These are phyloP conservation scores for Heliconius nattereri DNA, from an alignment of 1,140 invertebrate genomes.

Conservation along the genomic window DNA sequence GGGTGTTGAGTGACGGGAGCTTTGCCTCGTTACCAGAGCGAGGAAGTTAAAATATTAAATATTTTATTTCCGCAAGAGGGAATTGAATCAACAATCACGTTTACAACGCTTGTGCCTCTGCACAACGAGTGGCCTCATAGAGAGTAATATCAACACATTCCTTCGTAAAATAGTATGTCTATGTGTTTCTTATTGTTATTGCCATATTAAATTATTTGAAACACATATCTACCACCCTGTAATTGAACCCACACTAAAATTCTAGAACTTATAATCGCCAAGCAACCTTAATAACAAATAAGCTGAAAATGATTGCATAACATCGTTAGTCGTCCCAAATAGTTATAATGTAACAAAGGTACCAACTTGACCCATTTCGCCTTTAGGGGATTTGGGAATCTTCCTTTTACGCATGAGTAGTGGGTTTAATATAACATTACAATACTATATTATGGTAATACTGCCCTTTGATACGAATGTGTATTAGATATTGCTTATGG, in stretches of 20 bases:
- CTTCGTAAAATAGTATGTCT: too few species aligned
- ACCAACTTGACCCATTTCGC: constrained; percentile 15
- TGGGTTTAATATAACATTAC: constrained; percentile 15
- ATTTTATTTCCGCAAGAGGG: too few species aligned
- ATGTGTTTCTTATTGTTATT: too few species aligned
- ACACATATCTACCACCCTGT: not conserved
- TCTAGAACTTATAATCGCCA: not conserved
- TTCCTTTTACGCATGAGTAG: constrained; percentile 10
- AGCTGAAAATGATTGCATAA: constrained; percentile 11
- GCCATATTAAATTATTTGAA: too few species aligned
- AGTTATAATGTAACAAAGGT: constrained; percentile 18
- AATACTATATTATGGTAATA: constrained; percentile 13
- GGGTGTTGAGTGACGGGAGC: too few species aligned
- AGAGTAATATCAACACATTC: too few species aligned
- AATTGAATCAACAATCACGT: too few species aligned
- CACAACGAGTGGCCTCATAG: too few species aligned
- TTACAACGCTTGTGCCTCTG: too few species aligned
- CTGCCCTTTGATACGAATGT: not conserved
- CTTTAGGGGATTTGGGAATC: constrained; percentile 21
- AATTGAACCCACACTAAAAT: not conserved
- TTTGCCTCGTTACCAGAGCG: too few species aligned
- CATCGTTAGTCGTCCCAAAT: not conserved
- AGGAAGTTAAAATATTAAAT: too few species aligned
- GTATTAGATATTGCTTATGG: not conserved
- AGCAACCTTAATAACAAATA: not conserved